These are phyloP conservation scores for Cheilosia vulpina DNA, from an alignment of 2,888 invertebrate species.

Conservation along the genomic window DNA sequence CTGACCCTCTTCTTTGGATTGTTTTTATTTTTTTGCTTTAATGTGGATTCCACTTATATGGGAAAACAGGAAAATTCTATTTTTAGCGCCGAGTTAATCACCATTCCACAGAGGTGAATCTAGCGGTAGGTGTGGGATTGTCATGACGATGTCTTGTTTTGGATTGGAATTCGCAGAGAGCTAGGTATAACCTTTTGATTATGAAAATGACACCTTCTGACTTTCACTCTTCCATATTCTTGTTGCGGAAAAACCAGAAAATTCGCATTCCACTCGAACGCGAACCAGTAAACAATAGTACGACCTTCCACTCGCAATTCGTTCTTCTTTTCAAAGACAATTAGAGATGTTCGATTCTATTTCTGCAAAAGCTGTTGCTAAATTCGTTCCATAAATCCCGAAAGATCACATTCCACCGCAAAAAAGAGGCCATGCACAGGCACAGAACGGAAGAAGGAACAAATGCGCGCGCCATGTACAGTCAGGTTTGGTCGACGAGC, in stretches of 20 bases:
- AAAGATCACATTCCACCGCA: constrained; percentile 45
- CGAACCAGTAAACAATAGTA: constrained; percentile 29
- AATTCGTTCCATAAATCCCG: constrained; percentile 35
- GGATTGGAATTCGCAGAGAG: constrained; percentile 4
- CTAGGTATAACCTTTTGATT: constrained; percentile 24
- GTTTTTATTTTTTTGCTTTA: constrained; percentile 40
- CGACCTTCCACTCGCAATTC: constrained; percentile 26
- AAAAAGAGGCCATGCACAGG: constrained; percentile 3
- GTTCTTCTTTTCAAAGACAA: background rate
- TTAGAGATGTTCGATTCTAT: constrained; percentile 30
- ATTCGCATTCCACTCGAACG: constrained; percentile 28
- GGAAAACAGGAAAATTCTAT: constrained; percentile 68
- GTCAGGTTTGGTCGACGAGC: constrained; percentile 28
- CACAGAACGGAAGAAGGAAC: constrained; percentile 25
- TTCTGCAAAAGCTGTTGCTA: constrained; percentile 43
- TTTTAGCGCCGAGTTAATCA: constrained; percentile 59
- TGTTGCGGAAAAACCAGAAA: constrained; percentile 9
- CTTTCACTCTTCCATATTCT: background rate
- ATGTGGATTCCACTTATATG: constrained; percentile 60
- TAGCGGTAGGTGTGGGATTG: constrained; percentile 23
- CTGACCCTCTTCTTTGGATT: constrained; percentile 63
- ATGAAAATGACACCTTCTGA: background rate
- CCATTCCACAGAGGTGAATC: constrained; percentile 69
- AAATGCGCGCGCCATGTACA: constrained; percentile 16
- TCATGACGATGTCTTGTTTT: background rate